Evolutionary conservation across 2,888 invertebrate genomes (phyloP), one percentile per base, ranked within the genome.

Genomic region (Mesorhabditis sp.): DNA sequence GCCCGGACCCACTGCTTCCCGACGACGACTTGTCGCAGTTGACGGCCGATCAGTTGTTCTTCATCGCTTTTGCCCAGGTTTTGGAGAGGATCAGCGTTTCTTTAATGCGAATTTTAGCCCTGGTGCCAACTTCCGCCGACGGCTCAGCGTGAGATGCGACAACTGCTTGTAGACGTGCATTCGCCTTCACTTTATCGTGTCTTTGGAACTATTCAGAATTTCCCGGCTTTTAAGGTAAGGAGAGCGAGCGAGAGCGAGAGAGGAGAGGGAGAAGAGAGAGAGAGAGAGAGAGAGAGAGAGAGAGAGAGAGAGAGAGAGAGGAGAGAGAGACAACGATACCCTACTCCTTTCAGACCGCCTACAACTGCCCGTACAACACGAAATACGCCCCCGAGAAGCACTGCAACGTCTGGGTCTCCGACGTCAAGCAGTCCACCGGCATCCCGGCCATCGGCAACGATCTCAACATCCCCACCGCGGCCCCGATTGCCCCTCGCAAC

Each of bases 1-100:
- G 82, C 43, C 74, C 78, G 6, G 82, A 84, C 64, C 77, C 80
- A n/a, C 70, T 61, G 10, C 74, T 83, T n/a, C 83, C 83, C 15
- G 83, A 80, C 63, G 69, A 70, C 15, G 66, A 65, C 0, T 66
- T 74, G 44, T 70, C 74, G 45, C 68, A 72, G 13, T 80, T 78
- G 74, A 77, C 72, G 42, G 70, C 78, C 43, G 80, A 80, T 70
- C 75, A 79, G 62, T 72, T 80, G 13, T 81, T 80, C 74, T 81
- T 81, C 78, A 70, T 81, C 62, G 72, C 73, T 41, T 81, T 80
- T 67, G 80, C 77, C 13, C 74, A 77, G 45, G 75, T 72, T 50
- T 62, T 28, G 3, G 6, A n/a, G 13, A 69, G 28, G 4, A 1
- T 58, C 15, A 50, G 1, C 4, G 4, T 4, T 3, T 42, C 4